Conservation (phyloP, 2,797 vertebrate genomes). For the Simalia tracyae region DNA sequence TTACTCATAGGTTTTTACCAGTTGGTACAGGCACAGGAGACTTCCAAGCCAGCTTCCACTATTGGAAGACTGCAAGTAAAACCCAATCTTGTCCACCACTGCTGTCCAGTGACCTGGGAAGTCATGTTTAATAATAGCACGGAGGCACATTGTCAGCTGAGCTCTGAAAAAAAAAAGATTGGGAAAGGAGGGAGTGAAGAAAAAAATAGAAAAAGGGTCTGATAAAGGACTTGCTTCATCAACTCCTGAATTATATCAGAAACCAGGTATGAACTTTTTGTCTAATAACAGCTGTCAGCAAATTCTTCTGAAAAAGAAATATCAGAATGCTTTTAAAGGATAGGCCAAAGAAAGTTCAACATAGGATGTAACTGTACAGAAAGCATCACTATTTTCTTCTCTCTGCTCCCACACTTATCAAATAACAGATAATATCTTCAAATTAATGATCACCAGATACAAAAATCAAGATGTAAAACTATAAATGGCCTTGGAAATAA, state of each 20-base stretch:
- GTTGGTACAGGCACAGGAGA: conserved; percentile 92
- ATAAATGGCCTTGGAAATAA: neutral
- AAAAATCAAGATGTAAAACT: neutral
- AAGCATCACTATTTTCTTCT: neutral
- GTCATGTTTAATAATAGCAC: conserved; percentile 93
- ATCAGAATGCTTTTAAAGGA: neutral
- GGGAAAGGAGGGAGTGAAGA: neutral
- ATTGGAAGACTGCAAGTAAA: conserved; percentile 89
- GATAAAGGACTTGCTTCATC: neutral
- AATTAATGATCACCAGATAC: neutral
- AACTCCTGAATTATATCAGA: neutral
- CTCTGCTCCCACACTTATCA: neutral
- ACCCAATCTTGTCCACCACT: conserved; percentile 91
- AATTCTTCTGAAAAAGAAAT: neutral
- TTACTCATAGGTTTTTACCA: conserved; percentile 99
- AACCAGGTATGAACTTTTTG: neutral
- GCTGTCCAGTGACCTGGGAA: conserved; percentile 95
- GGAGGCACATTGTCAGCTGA: conserved; percentile 94
- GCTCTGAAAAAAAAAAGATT: conserved; percentile 70
- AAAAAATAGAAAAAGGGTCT: neutral
- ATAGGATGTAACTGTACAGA: neutral
- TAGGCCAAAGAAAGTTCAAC: neutral
- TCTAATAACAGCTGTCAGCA: neutral
- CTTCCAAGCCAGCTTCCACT: conserved; percentile 93
- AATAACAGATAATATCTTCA: neutral